Conservation (phyloP, 2,113 vertebrate genomes). For the Picathartes gymnocephalus region DNA sequence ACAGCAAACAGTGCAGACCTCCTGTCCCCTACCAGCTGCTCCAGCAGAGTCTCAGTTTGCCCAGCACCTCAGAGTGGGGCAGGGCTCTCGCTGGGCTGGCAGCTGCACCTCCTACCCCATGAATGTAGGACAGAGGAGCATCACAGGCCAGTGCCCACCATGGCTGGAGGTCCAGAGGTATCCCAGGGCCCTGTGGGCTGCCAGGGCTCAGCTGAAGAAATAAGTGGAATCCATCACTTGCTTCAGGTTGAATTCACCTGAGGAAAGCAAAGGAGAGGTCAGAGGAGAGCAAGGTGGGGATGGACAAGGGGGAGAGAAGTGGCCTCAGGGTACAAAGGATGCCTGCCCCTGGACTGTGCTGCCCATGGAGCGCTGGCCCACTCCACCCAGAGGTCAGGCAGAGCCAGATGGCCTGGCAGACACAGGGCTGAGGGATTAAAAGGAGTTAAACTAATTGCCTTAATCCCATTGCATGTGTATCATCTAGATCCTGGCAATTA, state of each 20-base stretch:
- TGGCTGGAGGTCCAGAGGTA: neutral
- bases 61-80: neutral
- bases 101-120: neutral
- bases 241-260: conserved; percentile 86
- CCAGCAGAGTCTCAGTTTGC: neutral
- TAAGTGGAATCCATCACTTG: conserved; percentile 87
- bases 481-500: conserved; percentile 43
- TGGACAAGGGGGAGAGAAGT: neutral
- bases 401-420: conserved; percentile 46
- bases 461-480: conserved; percentile 44
- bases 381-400: neutral
- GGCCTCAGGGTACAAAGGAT: rapidly evolving
- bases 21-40: neutral
- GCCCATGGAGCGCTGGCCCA: neutral
- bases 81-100: neutral
- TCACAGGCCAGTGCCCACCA: rapidly evolving
- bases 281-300: neutral
- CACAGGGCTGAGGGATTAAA: conserved; percentile 6
- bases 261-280: neutral
- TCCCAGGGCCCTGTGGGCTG: neutral
- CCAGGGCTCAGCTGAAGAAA: conserved; percentile 88
- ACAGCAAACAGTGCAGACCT: neutral
- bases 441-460: conserved; percentile 54
- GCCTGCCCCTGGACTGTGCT: neutral
- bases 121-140: neutral